A percentile compares a stretch with the other conserved stretches of the same genome.
Conservation (phyloP, 2,888 invertebrate species). For the Fragum fragum region DNA sequence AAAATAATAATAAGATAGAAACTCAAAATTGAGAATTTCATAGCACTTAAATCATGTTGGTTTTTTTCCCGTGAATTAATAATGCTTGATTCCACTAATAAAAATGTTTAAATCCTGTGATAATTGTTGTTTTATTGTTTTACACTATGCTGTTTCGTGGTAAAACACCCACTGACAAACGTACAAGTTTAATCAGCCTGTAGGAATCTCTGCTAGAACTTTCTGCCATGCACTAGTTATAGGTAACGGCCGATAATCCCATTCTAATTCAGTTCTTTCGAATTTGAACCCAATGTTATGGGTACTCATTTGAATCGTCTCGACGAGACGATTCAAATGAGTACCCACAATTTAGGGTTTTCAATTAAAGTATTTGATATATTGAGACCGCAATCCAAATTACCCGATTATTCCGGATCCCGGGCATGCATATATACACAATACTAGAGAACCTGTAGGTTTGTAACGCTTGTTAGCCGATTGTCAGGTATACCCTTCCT, state of each 20-base stretch:
- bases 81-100: background rate
- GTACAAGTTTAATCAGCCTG: background rate
- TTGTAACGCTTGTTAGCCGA: no score
- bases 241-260: background rate
- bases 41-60: no score
- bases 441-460: no score
- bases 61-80: no score
- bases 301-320: conserved; percentile 4
- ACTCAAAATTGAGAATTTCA: no score
- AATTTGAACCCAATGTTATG: background rate
- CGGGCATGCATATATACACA: no score
- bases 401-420: no score
- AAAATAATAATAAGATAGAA: no score
- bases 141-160: background rate
- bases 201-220: background rate
- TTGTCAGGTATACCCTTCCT: no score
- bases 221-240: background rate
- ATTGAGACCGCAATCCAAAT: background rate
- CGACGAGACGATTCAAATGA: background rate
- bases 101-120: background rate
- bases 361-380: background rate
- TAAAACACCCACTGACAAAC: background rate
- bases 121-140: background rate
- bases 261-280: background rate
- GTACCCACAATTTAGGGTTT: background rate